These are phyloP conservation scores for Burhinus bistriatus DNA, from an alignment of 2,113 vertebrate genomes.

Conservation along the genomic window DNA sequence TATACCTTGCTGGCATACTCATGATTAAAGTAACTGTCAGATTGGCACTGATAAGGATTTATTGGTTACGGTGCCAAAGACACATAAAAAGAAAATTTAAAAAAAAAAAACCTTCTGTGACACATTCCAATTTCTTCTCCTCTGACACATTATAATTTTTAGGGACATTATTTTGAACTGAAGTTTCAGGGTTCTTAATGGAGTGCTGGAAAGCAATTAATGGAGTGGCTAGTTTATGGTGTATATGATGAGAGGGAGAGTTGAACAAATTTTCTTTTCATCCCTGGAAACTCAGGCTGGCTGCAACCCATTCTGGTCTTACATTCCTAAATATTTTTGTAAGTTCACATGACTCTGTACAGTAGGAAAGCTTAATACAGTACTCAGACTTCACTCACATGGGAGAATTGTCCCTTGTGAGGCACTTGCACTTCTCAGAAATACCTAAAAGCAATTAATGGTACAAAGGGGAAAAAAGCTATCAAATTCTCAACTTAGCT, in stretches of 20 bases:
- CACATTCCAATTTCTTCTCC: background rate
- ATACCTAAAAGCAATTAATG: conserved; percentile 32
- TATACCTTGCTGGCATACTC: background rate
- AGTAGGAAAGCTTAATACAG: conserved; percentile 1
- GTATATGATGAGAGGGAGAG: background rate
- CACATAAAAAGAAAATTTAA: fast-evolving
- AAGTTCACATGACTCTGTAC: background rate
- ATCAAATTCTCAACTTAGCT: conserved; percentile 32
- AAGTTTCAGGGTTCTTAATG: background rate
- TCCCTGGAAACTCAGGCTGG: background rate
- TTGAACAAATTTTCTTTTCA: background rate
- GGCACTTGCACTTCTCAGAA: background rate
- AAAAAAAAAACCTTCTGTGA: background rate
- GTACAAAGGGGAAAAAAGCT: conserved; percentile 20
- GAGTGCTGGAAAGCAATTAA: background rate
- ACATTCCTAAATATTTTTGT: conserved; percentile 35
- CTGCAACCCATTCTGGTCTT: background rate
- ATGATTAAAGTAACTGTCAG: background rate
- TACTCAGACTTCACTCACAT: background rate
- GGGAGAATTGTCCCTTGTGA: conserved; percentile 9
- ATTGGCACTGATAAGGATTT: background rate
- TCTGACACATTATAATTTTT: background rate
- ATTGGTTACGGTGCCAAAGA: background rate
- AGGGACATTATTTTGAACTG: background rate
- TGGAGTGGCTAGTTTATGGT: background rate